Percentiles rank a stretch among this genome's conserved stretches.
These are phyloP conservation scores for Bufotes viridis DNA, from an alignment of 2,797 vertebrate species.

Conservation along the genomic window DNA sequence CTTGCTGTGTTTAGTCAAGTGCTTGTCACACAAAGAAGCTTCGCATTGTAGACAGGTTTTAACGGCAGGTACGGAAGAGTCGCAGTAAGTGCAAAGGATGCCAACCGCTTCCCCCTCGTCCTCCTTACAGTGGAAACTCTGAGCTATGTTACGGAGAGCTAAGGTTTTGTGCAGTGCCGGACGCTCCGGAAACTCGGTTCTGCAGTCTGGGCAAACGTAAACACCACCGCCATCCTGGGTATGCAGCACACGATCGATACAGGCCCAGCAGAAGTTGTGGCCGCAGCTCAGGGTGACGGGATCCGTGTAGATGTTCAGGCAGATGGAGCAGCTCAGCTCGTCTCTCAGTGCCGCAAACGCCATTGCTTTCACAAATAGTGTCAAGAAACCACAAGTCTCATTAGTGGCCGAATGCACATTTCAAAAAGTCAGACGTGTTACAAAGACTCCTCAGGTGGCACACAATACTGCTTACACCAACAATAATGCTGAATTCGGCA, in stretches of 20 bases:
- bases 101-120: too few species aligned
- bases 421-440: background rate
- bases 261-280: constrained; percentile 34
- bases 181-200: background rate
- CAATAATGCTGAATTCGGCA: too few species aligned
- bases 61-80: constrained; percentile 60
- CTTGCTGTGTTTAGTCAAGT: constrained; percentile 20
- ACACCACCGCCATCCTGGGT: background rate
- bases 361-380: background rate
- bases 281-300: constrained; percentile 26
- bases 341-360: background rate
- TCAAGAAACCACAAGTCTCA: background rate
- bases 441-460: background rate
- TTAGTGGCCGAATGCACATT: background rate
- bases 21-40: constrained; percentile 18
- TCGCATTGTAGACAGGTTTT: constrained; percentile 70
- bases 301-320: constrained; percentile 7
- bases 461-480: background rate
- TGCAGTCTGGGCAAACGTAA: background rate
- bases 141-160: constrained; percentile 15
- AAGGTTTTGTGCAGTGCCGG: background rate
- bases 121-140: background rate
- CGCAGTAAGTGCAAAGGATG: constrained; percentile 60
- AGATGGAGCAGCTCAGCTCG: constrained; percentile 31
- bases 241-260: background rate